phyloP scores from a whole-genome alignment of 2,113 vertebrate genomes.

The Puma concolor region DNA sequence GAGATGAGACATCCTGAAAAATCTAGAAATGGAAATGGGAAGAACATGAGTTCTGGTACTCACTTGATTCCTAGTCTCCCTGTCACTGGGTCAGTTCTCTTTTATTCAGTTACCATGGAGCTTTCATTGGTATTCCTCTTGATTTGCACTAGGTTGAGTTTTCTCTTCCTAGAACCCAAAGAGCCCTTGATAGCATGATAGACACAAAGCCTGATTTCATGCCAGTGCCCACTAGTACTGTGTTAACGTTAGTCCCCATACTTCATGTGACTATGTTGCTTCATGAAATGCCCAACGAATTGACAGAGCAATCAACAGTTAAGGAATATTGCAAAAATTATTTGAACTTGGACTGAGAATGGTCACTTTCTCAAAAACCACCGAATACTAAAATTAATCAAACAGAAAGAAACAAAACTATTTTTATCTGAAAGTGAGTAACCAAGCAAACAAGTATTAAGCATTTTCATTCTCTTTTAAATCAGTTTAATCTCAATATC shows the following conservation, averaged over 20 bases:
- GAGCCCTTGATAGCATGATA: not conserved
- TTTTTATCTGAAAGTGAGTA: not conserved
- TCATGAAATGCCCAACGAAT: not conserved
- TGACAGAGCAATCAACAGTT: not conserved
- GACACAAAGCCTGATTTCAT: not conserved
- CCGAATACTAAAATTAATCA: not conserved
- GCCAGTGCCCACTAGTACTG: not conserved
- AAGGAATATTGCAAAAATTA: not conserved
- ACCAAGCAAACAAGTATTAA: not conserved
- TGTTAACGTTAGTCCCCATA: not conserved
- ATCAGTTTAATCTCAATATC: not conserved
- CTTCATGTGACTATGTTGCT: not conserved
- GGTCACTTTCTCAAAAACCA: not conserved
- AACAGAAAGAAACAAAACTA: not conserved
- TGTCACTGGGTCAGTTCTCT: not conserved
- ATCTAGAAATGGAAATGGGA: not conserved
- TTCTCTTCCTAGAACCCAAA: not conserved
- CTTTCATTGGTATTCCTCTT: not conserved
- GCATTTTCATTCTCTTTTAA: not conserved
- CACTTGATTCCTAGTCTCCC: not conserved
- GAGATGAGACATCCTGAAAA: not conserved
- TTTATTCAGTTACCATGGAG: not conserved
- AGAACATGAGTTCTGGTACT: not conserved
- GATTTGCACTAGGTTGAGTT: not conserved
- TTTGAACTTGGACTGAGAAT: not conserved